Percentiles rank a stretch among this genome's conserved stretches.
Evolutionary conservation across 2,113 vertebrate genomes (phyloP).

Genomic region (Amblyornis subalaris): DNA sequence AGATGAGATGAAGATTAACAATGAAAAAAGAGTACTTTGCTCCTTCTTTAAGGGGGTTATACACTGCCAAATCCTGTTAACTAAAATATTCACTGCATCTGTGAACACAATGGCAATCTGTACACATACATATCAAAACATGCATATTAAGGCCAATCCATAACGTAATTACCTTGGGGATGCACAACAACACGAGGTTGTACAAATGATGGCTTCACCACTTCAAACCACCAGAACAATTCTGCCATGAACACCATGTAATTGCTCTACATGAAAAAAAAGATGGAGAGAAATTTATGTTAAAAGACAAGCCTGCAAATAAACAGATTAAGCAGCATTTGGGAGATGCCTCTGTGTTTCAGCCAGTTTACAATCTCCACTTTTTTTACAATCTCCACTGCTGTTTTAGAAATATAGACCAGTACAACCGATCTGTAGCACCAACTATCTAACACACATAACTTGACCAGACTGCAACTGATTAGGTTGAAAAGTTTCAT

Average conservation of each 20-base stretch:
- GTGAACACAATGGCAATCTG: neutral
- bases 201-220: conserved; percentile 93
- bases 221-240: conserved; percentile 97
- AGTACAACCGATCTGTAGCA: neutral
- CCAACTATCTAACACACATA: neutral
- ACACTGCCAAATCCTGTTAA: neutral
- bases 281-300: neutral
- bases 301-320: neutral
- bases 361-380: neutral
- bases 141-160: neutral
- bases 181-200: conserved; percentile 78
- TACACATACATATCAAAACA: neutral
- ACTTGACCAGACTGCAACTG: neutral
- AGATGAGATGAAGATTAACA: conserved; percentile 7
- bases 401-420: neutral
- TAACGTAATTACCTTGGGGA: conserved; percentile 71
- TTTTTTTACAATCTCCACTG: neutral
- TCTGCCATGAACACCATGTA: conserved; percentile 98
- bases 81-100: neutral
- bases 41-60: neutral
- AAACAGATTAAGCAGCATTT: neutral
- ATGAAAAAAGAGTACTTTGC: neutral
- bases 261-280: conserved; percentile 82
- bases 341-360: neutral
- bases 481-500: neutral